Evolutionary conservation across 2,113 vertebrate genomes (phyloP).

Genomic region (Corythornis madagascariensis): DNA sequence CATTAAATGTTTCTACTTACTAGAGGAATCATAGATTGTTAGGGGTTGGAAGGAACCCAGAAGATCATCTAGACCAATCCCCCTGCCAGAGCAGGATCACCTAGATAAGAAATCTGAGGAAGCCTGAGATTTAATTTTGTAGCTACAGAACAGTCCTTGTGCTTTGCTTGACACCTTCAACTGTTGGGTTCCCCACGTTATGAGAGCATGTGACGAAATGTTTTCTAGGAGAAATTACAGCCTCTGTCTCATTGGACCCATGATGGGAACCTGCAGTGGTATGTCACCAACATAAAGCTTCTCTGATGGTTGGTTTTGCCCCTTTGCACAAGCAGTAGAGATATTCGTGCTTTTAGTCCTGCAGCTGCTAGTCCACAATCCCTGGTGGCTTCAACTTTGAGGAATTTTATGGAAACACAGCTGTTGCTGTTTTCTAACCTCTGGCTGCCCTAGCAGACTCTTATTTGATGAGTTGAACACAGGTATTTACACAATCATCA

Average conservation of each 20-base stretch:
- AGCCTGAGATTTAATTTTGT: neutral
- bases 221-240: neutral
- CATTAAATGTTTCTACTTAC: neutral
- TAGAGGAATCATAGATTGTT: neutral
- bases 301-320: neutral
- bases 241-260: accelerated
- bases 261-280: neutral
- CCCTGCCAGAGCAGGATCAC: no score
- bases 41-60: no score
- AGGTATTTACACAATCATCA: neutral
- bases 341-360: neutral
- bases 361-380: no score
- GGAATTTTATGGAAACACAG: neutral
- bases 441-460: neutral
- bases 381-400: accelerated
- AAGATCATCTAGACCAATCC: no score
- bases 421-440: neutral
- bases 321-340: neutral
- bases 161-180: neutral
- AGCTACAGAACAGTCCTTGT: neutral
- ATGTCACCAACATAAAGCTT: neutral
- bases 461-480: neutral
- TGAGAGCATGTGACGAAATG: accelerated
- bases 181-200: neutral
- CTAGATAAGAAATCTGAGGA: neutral